These are phyloP conservation scores for Arrhamphus sclerolepis DNA, from an alignment of 2,797 vertebrate genomes.

Conservation along the genomic window DNA sequence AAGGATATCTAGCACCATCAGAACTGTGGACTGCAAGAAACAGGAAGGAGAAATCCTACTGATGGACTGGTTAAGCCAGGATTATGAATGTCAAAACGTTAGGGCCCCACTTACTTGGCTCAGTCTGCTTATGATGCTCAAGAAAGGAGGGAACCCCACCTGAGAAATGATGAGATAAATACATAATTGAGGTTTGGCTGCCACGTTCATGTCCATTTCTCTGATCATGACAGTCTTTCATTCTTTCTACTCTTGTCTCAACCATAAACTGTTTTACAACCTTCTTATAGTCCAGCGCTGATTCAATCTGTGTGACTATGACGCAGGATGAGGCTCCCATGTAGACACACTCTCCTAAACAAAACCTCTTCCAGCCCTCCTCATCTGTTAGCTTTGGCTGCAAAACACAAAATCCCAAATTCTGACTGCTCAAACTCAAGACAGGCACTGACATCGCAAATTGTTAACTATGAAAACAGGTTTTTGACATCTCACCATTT, in stretches of 20 bases:
- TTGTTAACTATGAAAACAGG: too few species aligned
- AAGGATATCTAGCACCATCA: conserved; percentile 89
- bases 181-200: too few species aligned
- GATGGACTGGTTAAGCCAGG: not conserved
- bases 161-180: conserved; percentile 50
- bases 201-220: too few species aligned
- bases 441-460: not conserved
- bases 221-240: too few species aligned
- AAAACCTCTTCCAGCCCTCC: conserved; percentile 81
- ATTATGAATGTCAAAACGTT: not conserved
- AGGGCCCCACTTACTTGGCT: conserved; percentile 85
- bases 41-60: not conserved
- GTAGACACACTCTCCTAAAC: conserved; percentile 88
- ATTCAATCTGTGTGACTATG: conserved; percentile 64
- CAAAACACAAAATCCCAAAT: conserved; percentile 1
- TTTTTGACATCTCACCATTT: conserved; percentile 83
- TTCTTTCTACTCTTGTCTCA: too few species aligned
- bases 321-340: conserved; percentile 58
- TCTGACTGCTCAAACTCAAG: not conserved
- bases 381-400: conserved; percentile 75
- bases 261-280: conserved; percentile 48
- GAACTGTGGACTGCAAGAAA: conserved; percentile 85
- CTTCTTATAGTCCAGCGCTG: conserved; percentile 90
- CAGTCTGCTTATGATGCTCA: conserved; percentile 94
- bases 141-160: conserved; percentile 95